Conservation (phyloP, 2,797 vertebrate genomes). For the Smutsia temminckii region DNA sequence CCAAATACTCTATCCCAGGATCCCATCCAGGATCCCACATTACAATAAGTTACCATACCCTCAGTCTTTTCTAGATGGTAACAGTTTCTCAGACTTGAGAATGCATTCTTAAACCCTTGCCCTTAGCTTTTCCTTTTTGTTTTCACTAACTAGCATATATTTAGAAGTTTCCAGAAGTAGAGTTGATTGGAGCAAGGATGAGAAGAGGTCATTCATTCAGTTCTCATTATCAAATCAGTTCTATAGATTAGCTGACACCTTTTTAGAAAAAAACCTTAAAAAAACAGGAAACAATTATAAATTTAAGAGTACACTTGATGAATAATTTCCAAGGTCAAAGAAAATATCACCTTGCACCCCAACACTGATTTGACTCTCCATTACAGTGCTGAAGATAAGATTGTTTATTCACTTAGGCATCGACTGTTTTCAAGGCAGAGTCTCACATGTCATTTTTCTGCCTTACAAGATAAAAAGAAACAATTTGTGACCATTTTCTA, state of each 20-base stretch:
- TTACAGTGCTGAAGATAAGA: not conserved
- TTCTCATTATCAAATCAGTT: not conserved
- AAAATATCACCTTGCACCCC: constrained; percentile 14
- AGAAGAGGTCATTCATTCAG: not conserved
- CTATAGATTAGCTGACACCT: not conserved
- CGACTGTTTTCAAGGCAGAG: constrained; percentile 17
- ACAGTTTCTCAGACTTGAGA: not conserved
- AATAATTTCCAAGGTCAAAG: constrained; percentile 10
- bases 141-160: not conserved
- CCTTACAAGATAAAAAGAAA: constrained; percentile 62
- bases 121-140: not conserved
- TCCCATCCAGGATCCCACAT: no score
- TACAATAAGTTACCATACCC: not conserved
- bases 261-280: not conserved
- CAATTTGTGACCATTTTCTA: constrained; percentile 41
- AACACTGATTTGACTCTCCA: not conserved
- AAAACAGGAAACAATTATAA: not conserved
- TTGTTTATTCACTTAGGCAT: constrained; percentile 44
- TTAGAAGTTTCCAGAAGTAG: not conserved
- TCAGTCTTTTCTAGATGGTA: not conserved
- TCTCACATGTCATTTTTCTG: constrained; percentile 52
- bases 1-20: not conserved
- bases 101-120: not conserved
- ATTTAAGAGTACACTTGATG: not conserved
- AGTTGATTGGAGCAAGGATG: not conserved